Conservation (phyloP, 2,113 vertebrate species). For the Theropithecus gelada region DNA sequence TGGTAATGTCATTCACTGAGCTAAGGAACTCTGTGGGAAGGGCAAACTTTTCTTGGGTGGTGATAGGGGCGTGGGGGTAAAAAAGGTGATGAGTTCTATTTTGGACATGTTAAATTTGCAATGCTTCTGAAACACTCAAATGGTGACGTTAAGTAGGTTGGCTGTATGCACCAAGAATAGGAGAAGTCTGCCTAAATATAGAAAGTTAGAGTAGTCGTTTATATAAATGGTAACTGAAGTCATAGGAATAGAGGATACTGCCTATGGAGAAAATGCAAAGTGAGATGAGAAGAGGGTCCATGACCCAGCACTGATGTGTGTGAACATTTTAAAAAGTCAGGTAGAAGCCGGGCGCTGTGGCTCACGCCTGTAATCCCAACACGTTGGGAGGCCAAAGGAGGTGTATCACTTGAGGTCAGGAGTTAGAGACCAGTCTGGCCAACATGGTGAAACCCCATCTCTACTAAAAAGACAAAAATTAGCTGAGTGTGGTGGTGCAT, state of each 20-base stretch:
- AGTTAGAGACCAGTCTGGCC: too few species aligned
- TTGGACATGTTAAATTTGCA: constrained; percentile 36
- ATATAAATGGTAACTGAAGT: constrained; percentile 31
- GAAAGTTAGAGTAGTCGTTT: constrained; percentile 2
- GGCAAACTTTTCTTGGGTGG: constrained; percentile 40
- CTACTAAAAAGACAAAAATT: too few species aligned
- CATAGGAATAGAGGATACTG: background rate
- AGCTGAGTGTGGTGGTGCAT: too few species aligned
- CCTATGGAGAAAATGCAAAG: background rate
- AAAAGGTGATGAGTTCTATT: constrained; percentile 19
- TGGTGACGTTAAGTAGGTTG: constrained; percentile 15
- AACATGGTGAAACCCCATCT: too few species aligned
- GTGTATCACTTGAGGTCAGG: too few species aligned
- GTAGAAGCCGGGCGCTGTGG: background rate
- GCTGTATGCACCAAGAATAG: constrained; percentile 25
- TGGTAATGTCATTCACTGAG: background rate
- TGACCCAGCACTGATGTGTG: background rate
- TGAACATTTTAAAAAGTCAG: background rate
- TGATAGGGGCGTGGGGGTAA: background rate
- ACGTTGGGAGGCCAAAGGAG: too few species aligned
- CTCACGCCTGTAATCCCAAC: too few species aligned
- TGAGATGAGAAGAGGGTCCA: background rate
- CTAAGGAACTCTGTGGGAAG: background rate
- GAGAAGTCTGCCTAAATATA: background rate
- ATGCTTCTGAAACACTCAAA: constrained; percentile 23